phyloP scores from a whole-genome alignment of 2,113 vertebrate species.

The Barbus barbus region DNA sequence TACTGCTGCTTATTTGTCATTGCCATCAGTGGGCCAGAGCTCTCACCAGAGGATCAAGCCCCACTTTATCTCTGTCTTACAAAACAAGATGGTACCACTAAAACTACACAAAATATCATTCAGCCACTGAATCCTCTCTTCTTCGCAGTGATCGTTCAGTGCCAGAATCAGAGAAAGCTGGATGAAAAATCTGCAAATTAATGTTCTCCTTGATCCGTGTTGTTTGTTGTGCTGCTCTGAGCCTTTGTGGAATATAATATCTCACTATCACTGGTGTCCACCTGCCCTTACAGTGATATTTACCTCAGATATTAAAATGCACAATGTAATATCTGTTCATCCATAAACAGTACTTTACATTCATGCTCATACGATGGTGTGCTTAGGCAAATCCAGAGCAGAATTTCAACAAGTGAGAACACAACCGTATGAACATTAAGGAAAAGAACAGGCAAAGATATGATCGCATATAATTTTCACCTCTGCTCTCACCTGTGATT shows the following conservation, averaged over 20 bases:
- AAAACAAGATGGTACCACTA: conserved; percentile 81
- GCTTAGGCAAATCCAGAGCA: conserved; percentile 16
- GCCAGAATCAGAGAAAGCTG: not conserved
- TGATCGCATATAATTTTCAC: conserved; percentile 28
- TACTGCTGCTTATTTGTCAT: conserved; percentile 88
- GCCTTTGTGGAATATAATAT: not conserved
- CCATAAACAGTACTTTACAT: conserved; percentile 1
- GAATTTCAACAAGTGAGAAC: conserved; percentile 16
- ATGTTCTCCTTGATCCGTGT: not conserved
- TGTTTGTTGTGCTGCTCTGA: conserved; percentile 1
- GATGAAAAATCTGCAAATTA: conserved; percentile 6
- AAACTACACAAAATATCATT: conserved; percentile 43
- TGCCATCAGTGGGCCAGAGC: conserved; percentile 76
- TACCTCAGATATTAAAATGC: conserved; percentile 31
- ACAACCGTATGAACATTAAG: not conserved
- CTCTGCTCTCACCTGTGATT: conserved; percentile 1
- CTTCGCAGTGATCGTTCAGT: not conserved
- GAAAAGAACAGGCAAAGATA: conserved; percentile 27
- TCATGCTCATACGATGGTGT: not conserved
- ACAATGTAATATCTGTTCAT: not conserved
- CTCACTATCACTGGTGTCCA: not conserved
- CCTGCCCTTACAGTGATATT: conserved; percentile 21
- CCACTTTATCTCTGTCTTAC: conserved; percentile 82
- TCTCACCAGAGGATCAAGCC: conserved; percentile 75
- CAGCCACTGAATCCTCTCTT: not conserved